Evolutionary conservation across 2,888 invertebrate genomes (phyloP), one percentile per base, ranked within the genome.

Genomic region (Vannuccia rotundouncinata): DNA sequence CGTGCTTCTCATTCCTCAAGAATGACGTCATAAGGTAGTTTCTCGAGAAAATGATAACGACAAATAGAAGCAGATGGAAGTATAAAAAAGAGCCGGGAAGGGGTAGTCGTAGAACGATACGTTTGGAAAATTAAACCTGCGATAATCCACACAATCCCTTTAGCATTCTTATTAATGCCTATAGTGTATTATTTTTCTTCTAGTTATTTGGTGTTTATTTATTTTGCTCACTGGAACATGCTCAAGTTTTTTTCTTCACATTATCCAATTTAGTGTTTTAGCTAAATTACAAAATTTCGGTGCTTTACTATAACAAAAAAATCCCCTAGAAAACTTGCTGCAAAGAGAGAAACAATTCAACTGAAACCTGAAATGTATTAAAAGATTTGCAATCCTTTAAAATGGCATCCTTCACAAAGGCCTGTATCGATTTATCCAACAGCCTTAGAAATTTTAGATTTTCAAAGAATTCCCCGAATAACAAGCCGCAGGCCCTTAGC

Each of bases 381-480:
- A n/a, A n/a, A n/a, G n/a, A n/a, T n/a, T n/a, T n/a, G n/a, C n/a
- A n/a, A n/a, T n/a, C n/a, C n/a, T 22, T n/a, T 22, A 22, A n/a
- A 28, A 80, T 80, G 80, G 31, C 80, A 1, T 80, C 81, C 27
- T 81, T 81, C 25, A 75, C 81, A 45, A 84, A 85, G 80, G 88
- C 87, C 1, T 88, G 86, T 82, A 84, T 86, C 84, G 88, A 88
- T 82, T 83, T 88, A 82, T 86, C 87, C 29, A 87, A 87, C 83
- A 87, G 86, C 74, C 85, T 87, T 79, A 84, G 86, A 59, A 87
- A 87, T 74, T 78, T 78, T 60, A 59, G 78, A 60, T 78, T 78
- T 60, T 78, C 78, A n/a, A 78, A 78, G 60, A 66, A 66, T 22
- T 5, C 10, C 25, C 66, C 66, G 2, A n/a, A n/a, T n/a, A 66